A percentile compares a stretch with the other conserved stretches of the same genome.
These are phyloP conservation scores for Magallana gigas DNA, from an alignment of 1,140 invertebrate genomes.

Conservation along the genomic window DNA sequence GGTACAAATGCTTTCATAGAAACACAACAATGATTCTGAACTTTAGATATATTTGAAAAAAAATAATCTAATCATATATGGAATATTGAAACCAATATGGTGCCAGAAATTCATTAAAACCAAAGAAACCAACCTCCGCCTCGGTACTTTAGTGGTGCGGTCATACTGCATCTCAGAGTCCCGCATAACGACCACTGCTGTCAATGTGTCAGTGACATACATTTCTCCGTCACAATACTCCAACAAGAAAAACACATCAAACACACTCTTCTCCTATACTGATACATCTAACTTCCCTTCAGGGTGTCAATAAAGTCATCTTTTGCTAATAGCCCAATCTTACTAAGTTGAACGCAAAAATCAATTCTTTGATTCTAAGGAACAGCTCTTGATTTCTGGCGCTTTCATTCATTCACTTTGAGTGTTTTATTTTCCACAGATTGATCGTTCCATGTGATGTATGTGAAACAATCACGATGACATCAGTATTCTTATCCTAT, in stretches of 20 bases:
- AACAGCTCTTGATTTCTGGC: not conserved
- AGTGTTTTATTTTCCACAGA: not conserved
- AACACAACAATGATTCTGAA: too few relatives aligned
- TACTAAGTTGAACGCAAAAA: not conserved
- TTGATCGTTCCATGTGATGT: not conserved
- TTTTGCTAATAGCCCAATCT: not conserved
- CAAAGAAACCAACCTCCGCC: not conserved
- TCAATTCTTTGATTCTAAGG: conserved; percentile 14
- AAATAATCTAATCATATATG: too few relatives aligned
- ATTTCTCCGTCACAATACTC: not conserved
- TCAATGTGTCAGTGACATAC: not conserved
- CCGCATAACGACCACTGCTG: not conserved
- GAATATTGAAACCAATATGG: too few relatives aligned
- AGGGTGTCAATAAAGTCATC: not conserved
- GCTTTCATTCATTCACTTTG: not conserved
- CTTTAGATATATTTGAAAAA: too few relatives aligned
- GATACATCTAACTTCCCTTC: not conserved
- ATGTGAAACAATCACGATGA: too few relatives aligned
- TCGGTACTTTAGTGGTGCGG: not conserved
- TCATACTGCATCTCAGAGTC: conserved; percentile 15
- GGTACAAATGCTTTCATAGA: too few relatives aligned
- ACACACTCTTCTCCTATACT: not conserved
- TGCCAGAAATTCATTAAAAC: not conserved
- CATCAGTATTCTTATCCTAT: too few relatives aligned
- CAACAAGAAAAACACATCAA: conserved; percentile 24